These are phyloP conservation scores for Drosophila sproati DNA, from an alignment of 1,140 invertebrate species.

Conservation along the genomic window DNA sequence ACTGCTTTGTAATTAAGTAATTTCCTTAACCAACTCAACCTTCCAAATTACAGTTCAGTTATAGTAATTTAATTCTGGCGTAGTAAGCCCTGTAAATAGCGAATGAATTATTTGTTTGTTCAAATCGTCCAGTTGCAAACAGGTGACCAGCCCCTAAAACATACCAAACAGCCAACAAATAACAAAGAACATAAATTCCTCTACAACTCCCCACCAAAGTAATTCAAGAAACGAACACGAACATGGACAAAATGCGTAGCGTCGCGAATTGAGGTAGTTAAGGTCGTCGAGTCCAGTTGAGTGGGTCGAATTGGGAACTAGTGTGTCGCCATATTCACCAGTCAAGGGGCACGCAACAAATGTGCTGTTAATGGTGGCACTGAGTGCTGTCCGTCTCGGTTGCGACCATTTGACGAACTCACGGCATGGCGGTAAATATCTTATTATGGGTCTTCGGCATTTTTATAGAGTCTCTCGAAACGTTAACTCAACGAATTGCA, in stretches of 20 bases:
- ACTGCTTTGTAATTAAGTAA: neutral
- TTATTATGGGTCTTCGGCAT: constrained; percentile 6
- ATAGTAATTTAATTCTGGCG: neutral
- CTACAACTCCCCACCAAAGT: too few relatives aligned
- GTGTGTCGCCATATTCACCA: neutral
- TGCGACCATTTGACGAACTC: constrained; percentile 27
- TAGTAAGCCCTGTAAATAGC: neutral
- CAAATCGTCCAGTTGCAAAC: constrained; percentile 7
- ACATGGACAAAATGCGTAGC: neutral
- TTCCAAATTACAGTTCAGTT: neutral
- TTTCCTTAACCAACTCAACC: neutral
- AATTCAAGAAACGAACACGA: neutral
- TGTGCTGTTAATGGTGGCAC: constrained; percentile 63
- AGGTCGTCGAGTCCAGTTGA: neutral
- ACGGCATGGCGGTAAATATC: constrained; percentile 1
- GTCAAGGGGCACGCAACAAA: constrained; percentile 69
- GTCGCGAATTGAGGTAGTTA: neutral
- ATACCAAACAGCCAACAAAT: neutral
- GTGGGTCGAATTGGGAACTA: neutral
- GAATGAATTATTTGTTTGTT: constrained; percentile 28
- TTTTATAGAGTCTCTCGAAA: neutral
- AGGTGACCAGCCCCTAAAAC: constrained; percentile 27
- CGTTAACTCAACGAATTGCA: neutral
- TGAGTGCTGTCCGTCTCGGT: constrained; percentile 24
- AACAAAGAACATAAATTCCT: neutral